Percentiles rank a stretch among this genome's conserved stretches.
Evolutionary conservation across 1,140 invertebrate species (phyloP).

Genomic region (Dendroctonus valens): DNA sequence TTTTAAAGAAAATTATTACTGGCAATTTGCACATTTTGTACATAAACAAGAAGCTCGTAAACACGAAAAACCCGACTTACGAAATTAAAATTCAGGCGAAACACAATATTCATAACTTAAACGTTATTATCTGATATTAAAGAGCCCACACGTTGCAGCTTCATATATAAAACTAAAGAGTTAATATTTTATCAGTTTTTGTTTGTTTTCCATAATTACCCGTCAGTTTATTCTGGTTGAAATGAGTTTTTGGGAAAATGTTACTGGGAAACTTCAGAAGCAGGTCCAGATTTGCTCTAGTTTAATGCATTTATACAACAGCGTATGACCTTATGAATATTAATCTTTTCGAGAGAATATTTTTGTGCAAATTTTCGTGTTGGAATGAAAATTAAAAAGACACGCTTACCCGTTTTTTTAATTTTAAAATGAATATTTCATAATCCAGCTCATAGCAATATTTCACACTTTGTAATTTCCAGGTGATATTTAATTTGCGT

Average conservation of each 20-base stretch:
- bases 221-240: constrained; percentile 10
- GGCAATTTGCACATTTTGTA: constrained; percentile 14
- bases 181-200: constrained; percentile 17
- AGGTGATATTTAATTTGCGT: not conserved
- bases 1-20: not conserved
- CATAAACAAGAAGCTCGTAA: constrained; percentile 6
- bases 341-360: not conserved
- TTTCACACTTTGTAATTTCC: no score
- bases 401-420: no score
- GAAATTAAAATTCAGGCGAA: constrained; percentile 15
- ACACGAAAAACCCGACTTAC: constrained; percentile 10
- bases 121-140: constrained; percentile 22
- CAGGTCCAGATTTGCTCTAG: constrained; percentile 3
- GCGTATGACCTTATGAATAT: constrained; percentile 1
- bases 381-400: not conserved
- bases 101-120: constrained; percentile 20
- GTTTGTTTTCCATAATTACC: constrained; percentile 18
- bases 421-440: not conserved
- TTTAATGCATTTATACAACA: constrained; percentile 3
- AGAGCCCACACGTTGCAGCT: constrained; percentile 16
- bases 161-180: constrained; percentile 11
- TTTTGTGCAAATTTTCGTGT: not conserved
- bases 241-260: constrained; percentile 14
- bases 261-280: not conserved
- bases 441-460: not conserved